Base-by-base conservation (phyloP, 1,140 invertebrate genomes). In the Lamellibrachia luymesi region DNA sequence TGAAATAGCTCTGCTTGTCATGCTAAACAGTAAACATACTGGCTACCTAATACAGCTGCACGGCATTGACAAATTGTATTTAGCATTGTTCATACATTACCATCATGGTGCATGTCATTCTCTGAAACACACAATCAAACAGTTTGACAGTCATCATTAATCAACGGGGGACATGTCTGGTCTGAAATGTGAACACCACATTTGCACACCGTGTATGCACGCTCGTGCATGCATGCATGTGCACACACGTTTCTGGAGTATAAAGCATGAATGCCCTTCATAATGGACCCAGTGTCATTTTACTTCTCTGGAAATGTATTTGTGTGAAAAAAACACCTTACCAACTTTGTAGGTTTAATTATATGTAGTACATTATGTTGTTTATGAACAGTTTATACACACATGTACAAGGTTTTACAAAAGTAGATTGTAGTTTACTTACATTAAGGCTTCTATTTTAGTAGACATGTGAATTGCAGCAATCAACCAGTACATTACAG, bases 221-320 rank as follows among this genome's bases (percentile, higher is more conserved):
- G 50, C 90, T 50, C 90, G 22, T 51, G 50, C 90, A 91, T 51
- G 50, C 90, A 91, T 91, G 50, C 25, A 91, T 64, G 90, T 64
- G 90, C 52, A 93, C 25, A 90, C 38, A 7, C 27, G 91, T 7
- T n/a, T n/a, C n/a, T 22, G 64, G 64, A 80, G 7, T 17, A 80
- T 80, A 2, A 80, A 80, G 8, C 52, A 56, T 56, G 38, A 38
- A 38, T 56, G 13, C 7, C 64, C 64, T 22, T 38, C 38, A 38
- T 38, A 38, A 6, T 17, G 13, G 64, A 80, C 13, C 64, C 38
- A 38, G 13, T 80, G 64, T 80, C 8, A 80, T 10, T 80, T 80
- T 80, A 80, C 64, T 22, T 80, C 25, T 80, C 64, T 80, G 64
- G 25, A 80, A 80, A 80, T 80, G 64, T 22, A 22, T 22, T 80